Conservation (phyloP, 1,140 invertebrate species). For the Macrotrachela quadricornifera region DNA sequence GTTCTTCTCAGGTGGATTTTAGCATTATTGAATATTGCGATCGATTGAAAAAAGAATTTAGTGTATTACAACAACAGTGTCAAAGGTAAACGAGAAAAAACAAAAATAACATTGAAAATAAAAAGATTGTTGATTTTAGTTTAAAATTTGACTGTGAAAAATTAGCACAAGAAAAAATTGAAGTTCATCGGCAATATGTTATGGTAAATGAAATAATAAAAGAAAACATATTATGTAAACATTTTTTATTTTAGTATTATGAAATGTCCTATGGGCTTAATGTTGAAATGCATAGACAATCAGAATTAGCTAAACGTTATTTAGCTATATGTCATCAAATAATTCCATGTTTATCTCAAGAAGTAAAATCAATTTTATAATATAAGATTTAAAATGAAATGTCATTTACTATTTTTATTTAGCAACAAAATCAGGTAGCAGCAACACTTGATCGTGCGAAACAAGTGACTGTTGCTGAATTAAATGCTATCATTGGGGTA, state of each 20-base stretch:
- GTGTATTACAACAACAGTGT: slow-evolving; percentile 90
- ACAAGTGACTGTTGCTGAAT: slow-evolving; percentile 92
- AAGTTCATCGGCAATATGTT: slow-evolving; percentile 89
- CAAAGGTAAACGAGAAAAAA: slow-evolving; percentile 50
- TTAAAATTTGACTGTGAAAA: slow-evolving; percentile 53
- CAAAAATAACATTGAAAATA: background rate
- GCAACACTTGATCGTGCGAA: slow-evolving; percentile 90
- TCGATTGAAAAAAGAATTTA: slow-evolving; percentile 94
- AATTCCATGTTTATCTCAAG: slow-evolving; percentile 81
- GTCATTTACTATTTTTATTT: background rate
- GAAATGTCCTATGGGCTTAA: slow-evolving; percentile 98
- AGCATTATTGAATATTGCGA: slow-evolving; percentile 63
- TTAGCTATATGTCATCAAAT: slow-evolving; percentile 89
- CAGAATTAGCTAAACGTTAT: slow-evolving; percentile 87
- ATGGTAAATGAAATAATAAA: slow-evolving; percentile 47
- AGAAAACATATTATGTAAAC: background rate
- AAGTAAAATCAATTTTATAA: slow-evolving; percentile 35
- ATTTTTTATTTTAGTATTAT: slow-evolving; percentile 67
- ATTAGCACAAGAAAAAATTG: slow-evolving; percentile 78
- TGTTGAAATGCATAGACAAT: slow-evolving; percentile 99
- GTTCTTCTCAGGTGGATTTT: no score
- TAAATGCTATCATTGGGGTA: slow-evolving; percentile 67
- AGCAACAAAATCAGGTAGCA: slow-evolving; percentile 92
- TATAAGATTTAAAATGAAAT: background rate
- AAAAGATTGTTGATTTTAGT: slow-evolving; percentile 20